A percentile compares a stretch with the other conserved stretches of the same genome.
These are phyloP conservation scores for Gymnogyps californianus DNA, from an alignment of 2,113 vertebrate species.

Conservation along the genomic window DNA sequence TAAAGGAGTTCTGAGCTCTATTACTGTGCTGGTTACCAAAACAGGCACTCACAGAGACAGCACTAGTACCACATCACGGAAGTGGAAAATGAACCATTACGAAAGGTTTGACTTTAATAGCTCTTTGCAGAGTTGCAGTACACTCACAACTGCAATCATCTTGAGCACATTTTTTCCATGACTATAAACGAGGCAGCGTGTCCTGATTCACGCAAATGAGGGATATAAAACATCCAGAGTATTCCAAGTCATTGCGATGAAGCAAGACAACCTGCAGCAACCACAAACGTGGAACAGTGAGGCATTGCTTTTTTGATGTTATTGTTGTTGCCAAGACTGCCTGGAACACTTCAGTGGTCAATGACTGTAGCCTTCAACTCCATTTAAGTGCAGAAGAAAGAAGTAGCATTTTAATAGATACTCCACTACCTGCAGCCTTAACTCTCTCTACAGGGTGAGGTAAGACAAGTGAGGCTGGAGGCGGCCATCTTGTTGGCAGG, in stretches of 20 bases:
- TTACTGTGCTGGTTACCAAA: not conserved
- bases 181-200: not conserved
- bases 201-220: not conserved
- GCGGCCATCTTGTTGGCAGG: not conserved
- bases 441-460: not conserved
- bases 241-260: not conserved
- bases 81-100: not conserved
- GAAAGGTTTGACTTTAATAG: not conserved
- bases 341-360: not conserved
- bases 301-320: not conserved
- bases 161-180: not conserved
- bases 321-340: not conserved
- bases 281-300: not conserved
- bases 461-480: not conserved
- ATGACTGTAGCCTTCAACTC: not conserved
- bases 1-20: not conserved
- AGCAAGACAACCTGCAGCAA: not conserved
- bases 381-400: not conserved
- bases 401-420: not conserved
- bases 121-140: not conserved
- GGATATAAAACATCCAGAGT: not conserved
- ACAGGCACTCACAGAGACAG: not conserved
- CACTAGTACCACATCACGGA: not conserved
- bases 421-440: not conserved
- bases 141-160: not conserved